Base-by-base conservation (phyloP, 2,797 vertebrate genomes). In the Arrhamphus sclerolepis region DNA sequence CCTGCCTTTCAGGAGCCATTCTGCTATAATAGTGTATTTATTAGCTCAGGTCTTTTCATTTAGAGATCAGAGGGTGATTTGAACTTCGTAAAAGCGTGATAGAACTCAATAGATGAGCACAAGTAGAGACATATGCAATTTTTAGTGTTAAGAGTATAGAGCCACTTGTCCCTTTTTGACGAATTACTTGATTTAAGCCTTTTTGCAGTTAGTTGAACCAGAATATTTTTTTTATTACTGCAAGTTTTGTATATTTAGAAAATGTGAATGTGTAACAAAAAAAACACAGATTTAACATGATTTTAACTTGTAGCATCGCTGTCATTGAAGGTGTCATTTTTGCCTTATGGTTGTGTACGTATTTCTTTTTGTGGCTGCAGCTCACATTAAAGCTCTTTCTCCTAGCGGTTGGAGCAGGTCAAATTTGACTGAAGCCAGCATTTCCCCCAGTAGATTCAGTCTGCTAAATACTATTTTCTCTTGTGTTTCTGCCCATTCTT, bases 1-100 rank as follows among this genome's bases (percentile, higher is more conserved):
- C 28, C 61, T 47, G n/a, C 17, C 66, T 70, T 59, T 70, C 31
- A 55, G 21, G 20, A 52, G 39, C 51, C 42, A 38, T 38, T 74
- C 40, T 66, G 28, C 62, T 62, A 24, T 54, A 49, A 39, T 11
- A 64, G 41, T 62, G 26, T 9, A 29, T 68, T 58, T 24, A 65
- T 71, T 62, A 66, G 3, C 49, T 43, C 72, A 58, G 44, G 24
- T 39, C 24, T 29, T 7, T 46, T 72, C 18, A 28, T 26, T 48
- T 26, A 76, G 47, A 24, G 29, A 56, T 40, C 50, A 80, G 31
- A 70, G 38, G 17, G 24, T 42, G 38, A 58, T 61, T 59, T 10
- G 11, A 46, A 19, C 62, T 26, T 50, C 22, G 63, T 46, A 28
- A 53, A 67, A 51, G 2, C 38, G 44, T 46, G 10, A 65, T n/a